Evolutionary conservation across 2,888 invertebrate genomes (phyloP).

Genomic region (Spodoptera picta): DNA sequence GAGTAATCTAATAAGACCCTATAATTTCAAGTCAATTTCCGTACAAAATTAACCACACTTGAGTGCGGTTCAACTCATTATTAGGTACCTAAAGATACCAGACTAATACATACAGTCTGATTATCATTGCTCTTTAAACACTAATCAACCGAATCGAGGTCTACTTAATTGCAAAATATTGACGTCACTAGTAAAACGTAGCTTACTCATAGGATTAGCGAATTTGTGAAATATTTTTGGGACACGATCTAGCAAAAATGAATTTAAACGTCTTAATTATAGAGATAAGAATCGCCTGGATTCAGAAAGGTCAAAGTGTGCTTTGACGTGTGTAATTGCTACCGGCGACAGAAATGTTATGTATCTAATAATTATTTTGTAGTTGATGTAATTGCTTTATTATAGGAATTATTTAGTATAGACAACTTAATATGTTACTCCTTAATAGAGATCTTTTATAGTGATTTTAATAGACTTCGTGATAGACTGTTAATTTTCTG

Average conservation of each 20-base stretch:
- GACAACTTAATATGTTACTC: no score
- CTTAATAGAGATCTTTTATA: no score
- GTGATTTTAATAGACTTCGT: no score
- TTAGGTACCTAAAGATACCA: constrained; percentile 36
- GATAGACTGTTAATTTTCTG: no score
- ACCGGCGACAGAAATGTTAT: neutral
- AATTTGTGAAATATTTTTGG: constrained; percentile 15
- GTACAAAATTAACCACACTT: constrained; percentile 8
- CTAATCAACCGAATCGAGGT: constrained; percentile 52
- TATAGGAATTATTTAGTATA: no score
- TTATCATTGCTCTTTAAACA: constrained; percentile 35
- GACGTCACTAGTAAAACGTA: constrained; percentile 57
- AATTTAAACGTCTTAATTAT: constrained; percentile 1
- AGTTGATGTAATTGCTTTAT: neutral
- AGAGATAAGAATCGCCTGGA: constrained; percentile 9
- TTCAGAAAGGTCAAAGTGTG: constrained; percentile 15
- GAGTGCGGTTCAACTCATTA: constrained; percentile 28
- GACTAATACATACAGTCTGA: constrained; percentile 23
- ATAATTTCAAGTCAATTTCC: constrained; percentile 5
- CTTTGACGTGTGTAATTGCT: constrained; percentile 19
- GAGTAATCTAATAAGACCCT: no score
- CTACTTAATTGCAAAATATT: constrained; percentile 53
- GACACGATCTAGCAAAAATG: constrained; percentile 16
- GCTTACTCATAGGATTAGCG: constrained; percentile 36
- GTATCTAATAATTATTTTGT: neutral